Base-by-base conservation (phyloP, 2,113 vertebrate genomes). In the Actenoides lindsayi region DNA sequence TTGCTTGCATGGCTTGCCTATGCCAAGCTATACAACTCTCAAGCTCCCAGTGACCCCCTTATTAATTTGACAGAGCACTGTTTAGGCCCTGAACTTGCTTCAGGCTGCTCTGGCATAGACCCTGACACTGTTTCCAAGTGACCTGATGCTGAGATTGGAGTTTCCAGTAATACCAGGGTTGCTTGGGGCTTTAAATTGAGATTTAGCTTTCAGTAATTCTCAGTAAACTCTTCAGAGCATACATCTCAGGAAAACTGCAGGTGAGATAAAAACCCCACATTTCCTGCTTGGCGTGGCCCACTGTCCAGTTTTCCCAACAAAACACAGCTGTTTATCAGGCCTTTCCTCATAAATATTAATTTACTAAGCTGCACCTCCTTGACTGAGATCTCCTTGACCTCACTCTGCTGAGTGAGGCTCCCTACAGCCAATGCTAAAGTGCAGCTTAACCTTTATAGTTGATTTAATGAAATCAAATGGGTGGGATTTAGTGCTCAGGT, bases 401-500 rank as follows among this genome's bases (percentile, higher is more conserved):
- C 68, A 33, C 23, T 76, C 42, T 75, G 60, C 79, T 87, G 78
- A 90, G 78, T 56, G 68, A 76, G 71, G 74, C 16, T 89, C 65
- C 81, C 87, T 91, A 82, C 70, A 97, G 80, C 56, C 83, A 84
- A 70, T 71, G 76, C 64, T 92, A 78, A 96, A 96, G 33, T 91
- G 83, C 92, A 94, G 94, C 94, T 97, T 97, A 96, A 74, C 79
- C 71, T 83, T 95, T 89, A 87, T 25, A 89, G 86, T 83, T 82
- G 86, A 91, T 95, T 94, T 87, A 92, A 91, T 92, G 83, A 97
- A 97, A 97, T 87, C 65, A 92, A 53, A 95, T 89, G 87, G 68
- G 92, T 95, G 90, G 75, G 95, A 96, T 97, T 97, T 96, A 95
- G 67, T 76, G 82, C 81, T 95, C 76, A 83, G 92, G 77, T 94